Evolutionary conservation across 2,888 invertebrate species (phyloP).

Genomic region (Pristionchus maxplancki): DNA sequence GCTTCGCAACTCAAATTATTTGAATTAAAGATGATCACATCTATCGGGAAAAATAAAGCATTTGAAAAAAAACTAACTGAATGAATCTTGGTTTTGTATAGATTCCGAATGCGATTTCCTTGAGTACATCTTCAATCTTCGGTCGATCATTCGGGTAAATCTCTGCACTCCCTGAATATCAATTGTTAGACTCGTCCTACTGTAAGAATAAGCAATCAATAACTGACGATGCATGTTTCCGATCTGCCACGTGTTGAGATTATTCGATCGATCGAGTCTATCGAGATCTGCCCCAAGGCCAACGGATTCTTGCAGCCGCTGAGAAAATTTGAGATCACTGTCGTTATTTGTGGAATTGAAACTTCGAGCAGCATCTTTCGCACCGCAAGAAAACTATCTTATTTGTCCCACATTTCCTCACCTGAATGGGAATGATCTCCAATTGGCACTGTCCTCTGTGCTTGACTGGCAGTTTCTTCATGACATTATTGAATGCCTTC

Average conservation of each 20-base stretch:
- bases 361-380: too few relatives aligned
- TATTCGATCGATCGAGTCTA: conserved; percentile 10
- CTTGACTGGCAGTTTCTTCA: conserved; percentile 53
- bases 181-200: too few relatives aligned
- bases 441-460: conserved; percentile 17
- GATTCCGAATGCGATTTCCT: conserved; percentile 30
- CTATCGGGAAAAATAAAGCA: too few relatives aligned
- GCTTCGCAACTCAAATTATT: not conserved
- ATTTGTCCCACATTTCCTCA: not conserved
- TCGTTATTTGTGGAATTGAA: too few relatives aligned
- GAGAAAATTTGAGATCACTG: not conserved
- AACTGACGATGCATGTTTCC: conserved; percentile 28
- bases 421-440: conserved; percentile 49
- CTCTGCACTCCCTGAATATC: conserved; percentile 40
- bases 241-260: conserved; percentile 47
- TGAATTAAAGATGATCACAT: too few relatives aligned
- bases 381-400: not conserved
- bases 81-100: conserved; percentile 44
- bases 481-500: conserved; percentile 67
- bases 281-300: conserved; percentile 19
- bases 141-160: conserved; percentile 20
- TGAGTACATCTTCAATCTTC: conserved; percentile 47
- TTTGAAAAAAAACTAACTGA: not conserved
- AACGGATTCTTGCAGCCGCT: conserved; percentile 37
- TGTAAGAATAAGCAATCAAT: not conserved